Evolutionary conservation across 2,888 invertebrate genomes (phyloP), one percentile per base, ranked within the genome.

Genomic region (Frankliniella intonsa): DNA sequence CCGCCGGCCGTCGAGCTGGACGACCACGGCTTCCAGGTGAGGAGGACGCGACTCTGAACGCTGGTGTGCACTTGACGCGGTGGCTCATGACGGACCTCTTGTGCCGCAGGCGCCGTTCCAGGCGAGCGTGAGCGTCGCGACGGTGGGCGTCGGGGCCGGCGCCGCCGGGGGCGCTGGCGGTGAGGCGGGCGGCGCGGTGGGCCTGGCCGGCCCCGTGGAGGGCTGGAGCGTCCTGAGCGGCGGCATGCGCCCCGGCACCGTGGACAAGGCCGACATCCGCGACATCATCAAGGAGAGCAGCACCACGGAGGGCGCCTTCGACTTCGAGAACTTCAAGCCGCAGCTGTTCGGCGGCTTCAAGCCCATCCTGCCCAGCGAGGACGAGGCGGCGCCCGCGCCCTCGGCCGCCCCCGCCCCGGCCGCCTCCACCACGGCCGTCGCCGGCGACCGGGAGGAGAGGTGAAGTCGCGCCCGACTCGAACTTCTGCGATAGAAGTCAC

Each of bases 281-380:
- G 82, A 86, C 87, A 0, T 88, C 88, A 8, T 87, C 88, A 17
- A 51, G 86, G 87, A 8, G 83, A 86, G 79, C 86, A 87, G 89
- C 0, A 89, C 89, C 9, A 89, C 88, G 82, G 88, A 89, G 38
- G 81, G 82, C 0, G 84, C 83, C 83, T 93, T 92, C 84, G 92
- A 93, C 85, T 89, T 91, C 9, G 92, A 93, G 84, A 91, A 90
- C 84, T 93, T 93, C 84, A 92, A 92, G 84, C 93, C 93, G 0
- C 91, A 93, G 85, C 86, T 93, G 25, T 91, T 92, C 84, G 92
- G 93, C 7, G 93, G 93, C 0, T 93, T 93, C 85, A 91, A 92
- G 85, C 93, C 93, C 0, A 92, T 93, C 25, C 84, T 85, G 49
- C 84, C 85, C 65, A 12, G 25, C 9, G 69, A 22, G 22, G 49